Base-by-base conservation (phyloP, 2,797 vertebrate species). In the Bufotes viridis region DNA sequence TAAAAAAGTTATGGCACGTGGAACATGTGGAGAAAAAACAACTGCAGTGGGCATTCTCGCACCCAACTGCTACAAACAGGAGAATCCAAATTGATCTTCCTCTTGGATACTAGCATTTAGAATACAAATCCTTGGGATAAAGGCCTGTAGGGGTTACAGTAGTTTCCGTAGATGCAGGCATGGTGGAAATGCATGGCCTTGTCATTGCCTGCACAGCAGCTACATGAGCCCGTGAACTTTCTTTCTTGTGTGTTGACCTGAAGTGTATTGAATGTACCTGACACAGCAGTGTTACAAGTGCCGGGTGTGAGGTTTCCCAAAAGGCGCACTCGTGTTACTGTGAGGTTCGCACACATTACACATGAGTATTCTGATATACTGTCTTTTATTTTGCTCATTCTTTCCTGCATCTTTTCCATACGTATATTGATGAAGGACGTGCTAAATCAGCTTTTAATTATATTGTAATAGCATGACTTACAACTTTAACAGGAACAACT, bases 401-500 rank as follows among this genome's bases (percentile, higher is more conserved):
- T 78, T 78, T 55, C 65, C 78, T 34, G n/a, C 51, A 20, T 26
- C 1, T 17, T n/a, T 13, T 55, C 42, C 51, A 70, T 83, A 29
- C n/a, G 34, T 72, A 58, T 34, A 22, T 29, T 70, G 24, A 83
- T 70, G 11, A 83, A 55, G 81, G 81, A 83, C 81, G 13, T 70
- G 17, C 65, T 83, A 72, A 57, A 58, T 72, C 29, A 57, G 65
- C 81, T 61, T 61, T 84, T 63, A 65, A 78, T 63, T 65, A 67
- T 63, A 78, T 78, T 78, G 60, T 85, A 85, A 85, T 85, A 87
- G 85, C 85, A 87, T 87, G 85, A 72, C 78, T 87, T 87, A 26
- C 85, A 87, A 81, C 78, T 87, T 87, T 87, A 81, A 87, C 85
- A 81, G 78, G 85, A 87, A 24, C 85, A 72, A 70, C 85, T 58